Percentiles rank a stretch among this genome's conserved stretches.
phyloP scores from a whole-genome alignment of 2,113 vertebrate genomes.

The Pteruthius melanotis region DNA sequence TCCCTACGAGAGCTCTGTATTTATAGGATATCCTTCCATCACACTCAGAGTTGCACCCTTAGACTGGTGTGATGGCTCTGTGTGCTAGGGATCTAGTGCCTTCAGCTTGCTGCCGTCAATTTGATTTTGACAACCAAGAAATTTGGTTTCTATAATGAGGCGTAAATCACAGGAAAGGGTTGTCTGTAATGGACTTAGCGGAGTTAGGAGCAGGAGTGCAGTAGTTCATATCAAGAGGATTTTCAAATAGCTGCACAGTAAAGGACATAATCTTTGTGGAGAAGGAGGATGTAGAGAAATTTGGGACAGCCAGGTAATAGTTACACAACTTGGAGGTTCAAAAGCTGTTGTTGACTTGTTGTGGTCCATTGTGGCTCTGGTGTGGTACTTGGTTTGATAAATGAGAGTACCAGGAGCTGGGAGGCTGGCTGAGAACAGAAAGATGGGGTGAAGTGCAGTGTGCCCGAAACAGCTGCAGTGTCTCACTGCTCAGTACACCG shows the following conservation, averaged over 20 bases:
- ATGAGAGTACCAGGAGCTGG: not conserved
- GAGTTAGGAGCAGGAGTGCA: constrained; percentile 14
- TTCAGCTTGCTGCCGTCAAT: constrained; percentile 56
- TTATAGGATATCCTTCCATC: constrained; percentile 45
- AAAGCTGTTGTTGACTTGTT: not conserved
- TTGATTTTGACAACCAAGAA: constrained; percentile 66
- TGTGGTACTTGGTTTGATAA: not conserved
- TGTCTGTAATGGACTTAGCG: constrained; percentile 41
- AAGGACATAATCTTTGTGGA: not conserved
- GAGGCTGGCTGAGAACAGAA: not conserved
- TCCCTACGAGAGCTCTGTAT: constrained; percentile 23
- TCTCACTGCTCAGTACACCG: not conserved
- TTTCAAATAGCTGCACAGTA: constrained; percentile 20
- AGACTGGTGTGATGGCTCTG: constrained; percentile 5
- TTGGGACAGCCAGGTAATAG: not conserved
- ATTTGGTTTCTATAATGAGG: constrained; percentile 72
- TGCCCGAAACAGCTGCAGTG: not conserved
- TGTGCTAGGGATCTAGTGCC: constrained; percentile 27
- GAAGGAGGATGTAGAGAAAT: not conserved
- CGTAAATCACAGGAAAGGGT: constrained; percentile 33
- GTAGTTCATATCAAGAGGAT: constrained; percentile 7
- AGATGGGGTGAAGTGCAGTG: not conserved
- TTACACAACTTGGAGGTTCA: not conserved
- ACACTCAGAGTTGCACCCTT: constrained; percentile 12
- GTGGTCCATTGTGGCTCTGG: not conserved